Percentiles rank a stretch among this genome's conserved stretches.
phyloP scores from a whole-genome alignment of 1,140 invertebrate species.

The Hypothenemus hampei region DNA sequence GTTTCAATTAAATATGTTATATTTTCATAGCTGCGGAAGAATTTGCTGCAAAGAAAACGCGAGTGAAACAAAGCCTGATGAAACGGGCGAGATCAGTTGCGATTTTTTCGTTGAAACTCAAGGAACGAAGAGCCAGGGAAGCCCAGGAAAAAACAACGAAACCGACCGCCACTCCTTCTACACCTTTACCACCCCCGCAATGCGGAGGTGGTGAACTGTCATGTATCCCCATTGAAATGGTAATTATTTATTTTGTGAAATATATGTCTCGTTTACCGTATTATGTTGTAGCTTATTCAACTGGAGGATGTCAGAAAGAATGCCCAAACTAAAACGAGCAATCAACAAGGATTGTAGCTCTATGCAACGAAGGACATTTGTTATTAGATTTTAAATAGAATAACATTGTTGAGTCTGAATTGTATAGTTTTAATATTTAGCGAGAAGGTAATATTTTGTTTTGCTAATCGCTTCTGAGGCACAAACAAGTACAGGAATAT shows the following conservation, averaged over 20 bases:
- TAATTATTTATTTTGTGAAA: constrained; percentile 39
- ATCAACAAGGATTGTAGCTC: constrained; percentile 37
- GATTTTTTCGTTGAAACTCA: constrained; percentile 73
- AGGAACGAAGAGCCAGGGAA: constrained; percentile 67
- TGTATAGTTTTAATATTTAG: no score
- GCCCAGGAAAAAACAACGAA: constrained; percentile 56
- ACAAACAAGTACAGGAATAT: no score
- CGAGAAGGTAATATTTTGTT: no score
- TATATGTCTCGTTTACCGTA: constrained; percentile 10
- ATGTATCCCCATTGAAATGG: constrained; percentile 73
- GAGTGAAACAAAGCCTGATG: constrained; percentile 68
- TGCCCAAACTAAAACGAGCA: constrained; percentile 33
- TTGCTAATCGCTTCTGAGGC: no score
- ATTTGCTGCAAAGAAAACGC: constrained; percentile 60
- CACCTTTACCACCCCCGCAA: constrained; percentile 51
- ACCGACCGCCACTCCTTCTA: constrained; percentile 44
- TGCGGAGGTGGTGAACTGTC: constrained; percentile 72
- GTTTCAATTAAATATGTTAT: not conserved
- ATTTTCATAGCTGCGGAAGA: constrained; percentile 48
- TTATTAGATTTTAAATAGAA: no score
- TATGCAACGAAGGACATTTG: no score
- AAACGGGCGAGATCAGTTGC: constrained; percentile 76
- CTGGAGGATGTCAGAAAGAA: constrained; percentile 54
- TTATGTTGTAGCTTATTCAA: constrained; percentile 54
- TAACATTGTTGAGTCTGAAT: no score